These are phyloP conservation scores for Lophura nycthemera DNA, from an alignment of 2,113 vertebrate species.

Conservation along the genomic window DNA sequence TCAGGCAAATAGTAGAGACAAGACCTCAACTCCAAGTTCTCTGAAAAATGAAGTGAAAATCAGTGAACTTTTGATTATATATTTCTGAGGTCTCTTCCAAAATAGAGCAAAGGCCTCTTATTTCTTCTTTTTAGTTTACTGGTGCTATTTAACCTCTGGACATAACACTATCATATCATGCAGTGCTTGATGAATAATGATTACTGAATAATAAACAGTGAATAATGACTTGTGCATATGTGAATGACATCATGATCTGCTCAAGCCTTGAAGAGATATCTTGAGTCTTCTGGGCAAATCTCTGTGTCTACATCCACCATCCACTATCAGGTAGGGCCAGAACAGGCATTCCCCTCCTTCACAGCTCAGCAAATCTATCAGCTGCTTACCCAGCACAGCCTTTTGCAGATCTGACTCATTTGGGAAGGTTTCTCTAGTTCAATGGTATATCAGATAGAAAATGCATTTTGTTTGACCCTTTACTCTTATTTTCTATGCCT, in stretches of 20 bases:
- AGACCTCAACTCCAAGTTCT: not conserved
- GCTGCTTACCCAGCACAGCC: not conserved
- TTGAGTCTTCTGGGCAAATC: not conserved
- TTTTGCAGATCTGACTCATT: not conserved
- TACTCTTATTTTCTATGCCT: not conserved
- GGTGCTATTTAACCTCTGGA: not conserved
- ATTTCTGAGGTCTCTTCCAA: not conserved
- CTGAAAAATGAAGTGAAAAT: not conserved
- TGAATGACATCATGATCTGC: not conserved
- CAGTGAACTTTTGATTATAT: not conserved
- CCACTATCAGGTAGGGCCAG: not conserved
- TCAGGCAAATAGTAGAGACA: not conserved
- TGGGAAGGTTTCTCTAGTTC: not conserved
- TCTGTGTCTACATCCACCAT: not conserved
- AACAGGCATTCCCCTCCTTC: not conserved
- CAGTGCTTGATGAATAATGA: not conserved
- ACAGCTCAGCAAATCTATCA: not conserved
- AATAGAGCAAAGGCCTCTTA: not conserved
- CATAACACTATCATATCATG: not conserved
- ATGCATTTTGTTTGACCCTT: not conserved
- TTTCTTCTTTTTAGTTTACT: not conserved
- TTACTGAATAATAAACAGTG: not conserved
- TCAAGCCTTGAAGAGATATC: not conserved
- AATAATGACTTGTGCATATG: not conserved
- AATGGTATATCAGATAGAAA: not conserved